Evolutionary conservation across 2,888 invertebrate genomes (phyloP).

Genomic region (Corbicula japonica): DNA sequence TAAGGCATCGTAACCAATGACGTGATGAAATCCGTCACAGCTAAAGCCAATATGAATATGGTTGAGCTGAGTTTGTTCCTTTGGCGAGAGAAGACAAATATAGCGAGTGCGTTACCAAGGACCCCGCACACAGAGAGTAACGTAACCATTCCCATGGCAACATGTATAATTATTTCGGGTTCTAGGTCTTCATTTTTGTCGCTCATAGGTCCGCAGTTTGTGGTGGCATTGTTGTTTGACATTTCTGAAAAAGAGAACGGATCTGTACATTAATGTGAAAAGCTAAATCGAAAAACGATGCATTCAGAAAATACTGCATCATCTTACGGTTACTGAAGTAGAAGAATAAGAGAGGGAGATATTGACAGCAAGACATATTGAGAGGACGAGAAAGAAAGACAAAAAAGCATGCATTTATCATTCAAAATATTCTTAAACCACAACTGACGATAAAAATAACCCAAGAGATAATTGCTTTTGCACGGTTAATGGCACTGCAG

Average conservation of each 20-base stretch:
- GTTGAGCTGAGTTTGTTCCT: slow-evolving; percentile 83
- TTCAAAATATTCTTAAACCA: too few relatives aligned
- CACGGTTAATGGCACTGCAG: too few relatives aligned
- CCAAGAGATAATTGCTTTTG: too few relatives aligned
- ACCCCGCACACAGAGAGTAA: slow-evolving; percentile 77
- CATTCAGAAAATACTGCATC: too few relatives aligned
- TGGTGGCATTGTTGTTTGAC: background rate
- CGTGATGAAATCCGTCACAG: slow-evolving; percentile 82
- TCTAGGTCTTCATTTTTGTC: background rate
- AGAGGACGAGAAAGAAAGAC: too few relatives aligned
- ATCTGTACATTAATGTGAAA: too few relatives aligned
- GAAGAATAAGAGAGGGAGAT: too few relatives aligned
- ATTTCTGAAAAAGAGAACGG: background rate
- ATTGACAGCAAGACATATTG: too few relatives aligned
- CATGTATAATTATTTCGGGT: slow-evolving; percentile 54
- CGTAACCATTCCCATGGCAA: slow-evolving; percentile 74
- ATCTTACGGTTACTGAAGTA: too few relatives aligned
- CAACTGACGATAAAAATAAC: too few relatives aligned
- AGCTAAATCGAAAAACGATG: too few relatives aligned
- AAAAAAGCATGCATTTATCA: too few relatives aligned
- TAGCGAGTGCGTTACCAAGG: slow-evolving; percentile 79
- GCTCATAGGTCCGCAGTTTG: background rate
- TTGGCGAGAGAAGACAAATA: slow-evolving; percentile 78
- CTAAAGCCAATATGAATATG: slow-evolving; percentile 83
- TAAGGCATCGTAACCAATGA: slow-evolving; percentile 83